Evolutionary conservation across 2,797 vertebrate species (phyloP), one percentile per base, ranked within the genome.

Genomic region (Sebastes miniatus): DNA sequence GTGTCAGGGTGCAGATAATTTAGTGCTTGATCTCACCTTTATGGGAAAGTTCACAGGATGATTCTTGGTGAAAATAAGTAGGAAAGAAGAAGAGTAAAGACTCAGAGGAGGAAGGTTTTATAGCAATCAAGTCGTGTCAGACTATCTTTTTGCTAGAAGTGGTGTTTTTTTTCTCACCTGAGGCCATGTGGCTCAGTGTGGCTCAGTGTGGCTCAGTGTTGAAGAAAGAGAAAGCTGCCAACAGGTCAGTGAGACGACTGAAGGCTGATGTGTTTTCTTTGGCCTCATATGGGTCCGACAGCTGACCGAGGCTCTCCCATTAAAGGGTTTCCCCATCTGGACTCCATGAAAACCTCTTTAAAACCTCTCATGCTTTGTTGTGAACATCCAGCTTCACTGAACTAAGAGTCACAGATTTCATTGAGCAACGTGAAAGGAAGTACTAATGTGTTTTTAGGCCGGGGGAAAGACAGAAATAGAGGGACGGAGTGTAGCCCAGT

Each of bases 221-320:
- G 18, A 6, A 50, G 47, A 50, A 50, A 79, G 83, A 86, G 76
- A 89, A 88, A 79, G 84, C 73, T 31, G 76, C 70, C 47, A 50
- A 50, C 16, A 18, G 47, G 18, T 20, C 36, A 39, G 13, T 39
- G 36, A 39, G 36, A 39, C 36, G 36, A 39, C 36, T 39, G 36
- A 39, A 54, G 80, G 54, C 73, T 76, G 64, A 63, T 81, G 69
- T 88, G 88, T 94, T 92, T 91, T 91, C 83, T 90, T 90, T 87
- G 76, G 81, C 83, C 69, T 79, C 57, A 27, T 81, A 67, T 76
- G 68, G 77, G 54, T 39, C 9, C 22, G 86, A 84, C 87, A 90
- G 90, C 83, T 90, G 90, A 90, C 88, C 76, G 31, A 68, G 3
- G 54, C 76, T 77, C 76, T 76, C 82, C 79, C 75, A 13, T 73